Evolutionary conservation across 2,888 invertebrate genomes (phyloP), one percentile per base, ranked within the genome.

Genomic region (Tiphia femorata): DNA sequence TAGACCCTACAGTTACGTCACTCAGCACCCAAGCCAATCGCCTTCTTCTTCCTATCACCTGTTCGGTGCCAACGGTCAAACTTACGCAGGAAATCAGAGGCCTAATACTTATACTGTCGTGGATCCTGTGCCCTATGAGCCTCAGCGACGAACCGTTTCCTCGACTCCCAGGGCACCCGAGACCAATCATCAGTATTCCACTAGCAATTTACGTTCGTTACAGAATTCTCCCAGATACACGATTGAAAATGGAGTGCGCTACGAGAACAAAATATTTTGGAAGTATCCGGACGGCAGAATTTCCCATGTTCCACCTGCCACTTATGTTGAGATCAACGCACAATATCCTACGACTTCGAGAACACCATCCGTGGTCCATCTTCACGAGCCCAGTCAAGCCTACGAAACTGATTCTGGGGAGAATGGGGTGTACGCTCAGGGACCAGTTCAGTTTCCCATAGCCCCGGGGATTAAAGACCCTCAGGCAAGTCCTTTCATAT

Each of bases 251-350:
- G 83, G 82, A 0, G 58, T 83, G 0, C 73, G 67, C 12, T 83
- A 83, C 54, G 81, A 83, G 50, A 80, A 83, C 41, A 83, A 81
- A 43, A 76, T 82, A 2, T 74, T 81, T n/a, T 83, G 83, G 83
- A 83, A 82, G 33, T 83, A 83, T 64, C 79, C 81, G 0, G 79
- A 83, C 57, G 83, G 83, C 0, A 73, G 76, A 35, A 69, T 82
- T 2, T 78, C 78, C 0, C 76, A 81, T 3, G 64, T 64, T 1
- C 77, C 81, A 1, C 80, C 83, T 1, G 49, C 59, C 2, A 76
- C 82, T 2, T 81, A 79, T 59, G 52, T 70, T 1, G 75, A 73
- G 35, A 63, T 70, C 3, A 72, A 72, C 30, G 42, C 56, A 3
- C 42, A 56, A 1, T 42, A 35, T 14, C 41, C 29, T 5, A 7